A percentile compares a stretch with the other conserved stretches of the same genome.
phyloP scores from a whole-genome alignment of 2,797 vertebrate genomes.

The Sebastes steindachneri region DNA sequence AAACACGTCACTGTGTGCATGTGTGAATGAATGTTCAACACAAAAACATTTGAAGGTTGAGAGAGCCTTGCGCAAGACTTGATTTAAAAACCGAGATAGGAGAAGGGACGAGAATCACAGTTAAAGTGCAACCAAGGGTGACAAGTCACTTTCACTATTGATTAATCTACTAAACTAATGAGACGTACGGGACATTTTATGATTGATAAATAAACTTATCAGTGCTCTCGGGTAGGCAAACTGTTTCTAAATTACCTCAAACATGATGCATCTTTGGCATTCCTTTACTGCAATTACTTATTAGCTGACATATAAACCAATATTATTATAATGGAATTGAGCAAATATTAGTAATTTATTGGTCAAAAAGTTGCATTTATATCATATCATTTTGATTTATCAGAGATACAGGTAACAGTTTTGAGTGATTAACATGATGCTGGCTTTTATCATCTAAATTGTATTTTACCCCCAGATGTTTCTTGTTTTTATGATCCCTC shows the following conservation, averaged over 20 bases:
- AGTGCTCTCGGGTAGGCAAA: background rate
- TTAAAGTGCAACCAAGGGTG: background rate
- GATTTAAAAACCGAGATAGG: background rate
- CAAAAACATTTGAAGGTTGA: constrained; percentile 8
- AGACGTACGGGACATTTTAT: background rate
- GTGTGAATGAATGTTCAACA: constrained; percentile 21
- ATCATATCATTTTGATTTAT: background rate
- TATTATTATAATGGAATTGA: background rate
- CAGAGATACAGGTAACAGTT: background rate
- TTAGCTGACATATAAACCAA: background rate
- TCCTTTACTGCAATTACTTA: background rate
- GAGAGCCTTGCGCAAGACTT: background rate
- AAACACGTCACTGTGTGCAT: background rate
- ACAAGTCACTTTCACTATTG: background rate
- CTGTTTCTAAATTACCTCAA: background rate
- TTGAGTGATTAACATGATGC: too few relatives aligned
- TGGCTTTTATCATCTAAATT: too few relatives aligned
- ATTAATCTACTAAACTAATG: background rate
- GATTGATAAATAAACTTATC: background rate
- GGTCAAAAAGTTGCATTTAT: background rate
- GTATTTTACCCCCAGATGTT: too few relatives aligned
- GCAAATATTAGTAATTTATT: background rate
- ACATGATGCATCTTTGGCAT: background rate
- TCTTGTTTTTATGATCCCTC: too few relatives aligned
- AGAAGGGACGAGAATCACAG: background rate